These are phyloP conservation scores for Nycteola revayana DNA, from an alignment of 2,888 invertebrate genomes.

Conservation along the genomic window DNA sequence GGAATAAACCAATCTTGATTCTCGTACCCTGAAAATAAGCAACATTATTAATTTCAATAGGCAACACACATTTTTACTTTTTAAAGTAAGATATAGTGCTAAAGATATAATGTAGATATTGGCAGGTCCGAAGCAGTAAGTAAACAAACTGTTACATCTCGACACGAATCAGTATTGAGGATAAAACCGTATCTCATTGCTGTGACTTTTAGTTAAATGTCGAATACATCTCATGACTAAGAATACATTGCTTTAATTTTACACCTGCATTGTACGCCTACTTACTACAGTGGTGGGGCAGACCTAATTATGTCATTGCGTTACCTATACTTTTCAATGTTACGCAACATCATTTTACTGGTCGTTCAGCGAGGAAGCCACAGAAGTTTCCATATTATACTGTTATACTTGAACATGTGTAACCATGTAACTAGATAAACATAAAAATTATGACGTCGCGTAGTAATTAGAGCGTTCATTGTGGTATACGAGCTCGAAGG, in stretches of 20 bases:
- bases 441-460: constrained; percentile 7
- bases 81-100: too few species aligned
- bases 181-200: constrained; percentile 11
- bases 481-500: background rate
- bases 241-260: constrained; percentile 32
- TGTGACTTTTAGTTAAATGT: constrained; percentile 28
- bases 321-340: constrained; percentile 10
- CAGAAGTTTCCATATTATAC: constrained; percentile 26
- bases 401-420: constrained; percentile 12
- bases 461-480: constrained; percentile 5
- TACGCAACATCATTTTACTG: constrained; percentile 17
- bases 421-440: constrained; percentile 3
- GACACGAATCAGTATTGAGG: constrained; percentile 8
- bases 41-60: too few species aligned
- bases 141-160: constrained; percentile 10
- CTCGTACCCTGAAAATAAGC: constrained; percentile 87
- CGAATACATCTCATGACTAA: constrained; percentile 27
- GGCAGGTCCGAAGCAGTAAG: too few species aligned
- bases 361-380: constrained; percentile 29
- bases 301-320: constrained; percentile 14
- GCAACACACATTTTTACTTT: too few species aligned
- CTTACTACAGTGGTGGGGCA: constrained; percentile 13
- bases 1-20: constrained; percentile 97
- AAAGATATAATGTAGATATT: too few species aligned
- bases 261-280: constrained; percentile 25